These are phyloP conservation scores for Drosophila leonis DNA, from an alignment of 2,888 invertebrate species.

Conservation along the genomic window DNA sequence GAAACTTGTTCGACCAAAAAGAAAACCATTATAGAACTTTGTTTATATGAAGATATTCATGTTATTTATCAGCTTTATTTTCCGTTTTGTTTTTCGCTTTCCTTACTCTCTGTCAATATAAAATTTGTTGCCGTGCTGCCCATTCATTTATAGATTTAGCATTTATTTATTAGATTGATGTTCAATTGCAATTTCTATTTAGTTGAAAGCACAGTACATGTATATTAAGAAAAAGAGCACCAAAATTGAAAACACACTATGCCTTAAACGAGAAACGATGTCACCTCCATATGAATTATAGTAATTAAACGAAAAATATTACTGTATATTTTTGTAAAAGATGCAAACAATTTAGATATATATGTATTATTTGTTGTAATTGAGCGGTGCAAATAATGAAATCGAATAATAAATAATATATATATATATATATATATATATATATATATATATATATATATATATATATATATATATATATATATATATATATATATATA, in stretches of 20 bases:
- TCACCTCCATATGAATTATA: conserved; percentile 27
- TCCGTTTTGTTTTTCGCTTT: too few species aligned
- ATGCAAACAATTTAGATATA: conserved; percentile 43
- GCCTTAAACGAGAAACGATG: conserved; percentile 43
- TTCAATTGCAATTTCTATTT: conserved; percentile 29
- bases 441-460: too few species aligned
- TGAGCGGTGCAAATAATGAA: conserved; percentile 40
- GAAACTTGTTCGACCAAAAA: background rate
- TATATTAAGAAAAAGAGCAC: background rate
- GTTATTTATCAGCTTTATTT: background rate
- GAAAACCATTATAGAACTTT: background rate
- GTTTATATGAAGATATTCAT: background rate
- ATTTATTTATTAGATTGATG: background rate
- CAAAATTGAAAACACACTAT: conserved; percentile 38
- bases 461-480: too few species aligned
- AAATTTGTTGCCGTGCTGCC: background rate
- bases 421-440: background rate
- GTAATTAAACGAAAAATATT: conserved; percentile 21
- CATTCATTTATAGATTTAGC: background rate
- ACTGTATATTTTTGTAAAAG: conserved; percentile 69
- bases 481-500: too few species aligned
- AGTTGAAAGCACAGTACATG: conserved; percentile 23
- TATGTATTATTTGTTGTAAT: conserved; percentile 58
- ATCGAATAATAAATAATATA: conserved; percentile 55
- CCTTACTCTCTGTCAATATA: background rate